Conservation (phyloP, 1,140 invertebrate genomes). For the Drosophila funebris region DNA sequence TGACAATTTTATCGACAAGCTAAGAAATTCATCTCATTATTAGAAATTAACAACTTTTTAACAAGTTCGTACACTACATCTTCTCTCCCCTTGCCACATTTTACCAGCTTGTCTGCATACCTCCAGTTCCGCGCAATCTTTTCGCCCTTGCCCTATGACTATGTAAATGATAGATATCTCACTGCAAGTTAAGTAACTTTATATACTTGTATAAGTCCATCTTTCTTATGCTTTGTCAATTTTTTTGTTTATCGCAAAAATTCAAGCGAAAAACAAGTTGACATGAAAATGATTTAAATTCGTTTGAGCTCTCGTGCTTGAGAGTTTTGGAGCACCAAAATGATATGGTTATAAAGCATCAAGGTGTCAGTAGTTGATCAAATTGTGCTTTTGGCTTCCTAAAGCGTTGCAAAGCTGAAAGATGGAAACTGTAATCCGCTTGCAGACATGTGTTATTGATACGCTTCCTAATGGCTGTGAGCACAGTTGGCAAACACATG, state of each 20-base stretch:
- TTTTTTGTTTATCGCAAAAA: neutral
- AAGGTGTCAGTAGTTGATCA: neutral
- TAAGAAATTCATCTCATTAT: constrained; percentile 26
- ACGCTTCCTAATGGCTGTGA: neutral
- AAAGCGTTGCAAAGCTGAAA: neutral
- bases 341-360: neutral
- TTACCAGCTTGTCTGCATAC: neutral
- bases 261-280: neutral
- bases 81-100: neutral
- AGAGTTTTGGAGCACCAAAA: neutral
- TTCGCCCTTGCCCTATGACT: neutral
- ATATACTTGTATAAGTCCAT: neutral
- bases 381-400: neutral
- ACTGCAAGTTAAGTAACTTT: constrained; percentile 7
- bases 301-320: no score
- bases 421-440: neutral
- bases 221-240: neutral
- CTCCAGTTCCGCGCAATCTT: neutral
- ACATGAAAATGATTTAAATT: neutral
- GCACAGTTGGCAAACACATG: neutral
- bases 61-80: constrained; percentile 37
- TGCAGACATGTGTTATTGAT: constrained; percentile 10
- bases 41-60: constrained; percentile 64
- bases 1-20: constrained; percentile 25
- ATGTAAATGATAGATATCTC: constrained; percentile 4